Evolutionary conservation across 2,113 vertebrate genomes (phyloP), one percentile per base, ranked within the genome.

Genomic region (Phycodurus eques): DNA sequence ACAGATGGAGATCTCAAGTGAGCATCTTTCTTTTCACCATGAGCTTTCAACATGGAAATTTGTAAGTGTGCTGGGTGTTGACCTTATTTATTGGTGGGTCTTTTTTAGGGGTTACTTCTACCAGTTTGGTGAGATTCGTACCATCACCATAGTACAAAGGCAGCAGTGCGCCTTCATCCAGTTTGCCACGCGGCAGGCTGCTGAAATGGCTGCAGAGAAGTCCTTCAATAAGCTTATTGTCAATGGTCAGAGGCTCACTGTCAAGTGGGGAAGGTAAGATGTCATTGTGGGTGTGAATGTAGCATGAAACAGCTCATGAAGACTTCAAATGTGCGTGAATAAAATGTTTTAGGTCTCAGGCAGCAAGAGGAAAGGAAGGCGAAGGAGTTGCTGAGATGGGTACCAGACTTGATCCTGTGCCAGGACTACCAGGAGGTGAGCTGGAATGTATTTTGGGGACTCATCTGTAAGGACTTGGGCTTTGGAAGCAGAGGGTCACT

Each of bases 121-220:
- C 87, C 98, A 98, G 88, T 99, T 99, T 80, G 98, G 97, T 33
- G 98, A 99, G 91, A 98, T 99, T 46, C 94, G 97, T 35, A 98
- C 96, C 0, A 96, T 97, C 74, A 98, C 98, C 0, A 95, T 99
- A 0, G 98, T 99, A 10, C 98, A 98, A 84, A 92, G 97, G 79
- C 98, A 99, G 70, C 98, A 99, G 42, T 99, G 98, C 67, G 97
- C 98, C 15, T 99, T 99, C 81, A 98, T 99, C 85, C 98, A 99
- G 92, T 99, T 99, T 70, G 96, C 98, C 71, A 97, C 96, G 0
- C 90, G 98, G 1, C 95, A 95, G 66, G 87, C 96, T 3, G 96
- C 98, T 0, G 98, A 99, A 74, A 94, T 92, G 62, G 98, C 98
- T 11, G 97, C 97, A 0, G 98, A 99, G 90, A 99, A 99, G 84